Base-by-base conservation (phyloP, 2,113 vertebrate species). In the Electrona antarctica region DNA sequence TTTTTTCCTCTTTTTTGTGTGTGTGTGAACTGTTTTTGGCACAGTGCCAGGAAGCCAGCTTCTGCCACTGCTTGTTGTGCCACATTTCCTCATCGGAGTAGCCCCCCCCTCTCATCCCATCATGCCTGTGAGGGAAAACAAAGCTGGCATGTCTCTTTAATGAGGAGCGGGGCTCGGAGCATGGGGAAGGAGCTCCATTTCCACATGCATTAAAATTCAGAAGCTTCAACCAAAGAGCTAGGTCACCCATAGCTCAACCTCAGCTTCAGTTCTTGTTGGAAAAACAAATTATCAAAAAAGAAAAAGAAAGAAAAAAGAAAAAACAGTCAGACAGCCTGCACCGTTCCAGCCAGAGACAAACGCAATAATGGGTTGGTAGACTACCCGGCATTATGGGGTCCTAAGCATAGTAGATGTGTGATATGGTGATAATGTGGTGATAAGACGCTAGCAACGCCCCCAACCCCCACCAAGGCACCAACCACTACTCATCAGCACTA, bases 61-160 rank as follows among this genome's bases (percentile, higher is more conserved):
- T 74, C 83, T 91, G 81, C 87, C 89, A 78, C 75, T 81, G 86
- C 73, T 87, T 91, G 90, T 92, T 91, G 89, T 92, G 91, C 90
- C 89, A 92, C 91, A 91, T 91, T 91, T 89, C 71, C 87, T 92
- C 91, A 88, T 90, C 88, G 79, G 83, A 80, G 79, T 83, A 70
- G 66, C 75, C 69, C 74, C 65, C 81, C 73, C 83, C 87, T 88
- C 89, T 84, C 59, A 71, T 89, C 86, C 80, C 90, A 92, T 92
- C 92, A 93, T 87, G 83, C 83, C 75, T 79, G 65, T 86, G 89
- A 88, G 85, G 89, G 81, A 91, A 93, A 93, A 93, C 92, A 93
- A 93, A 93, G 91, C 92, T 92, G 92, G 91, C 93, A 90, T 87
- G 85, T 90, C 90, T 92, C 89, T 90, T 89, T 94, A 93, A 93